These are phyloP conservation scores for Andrena camellia DNA, from an alignment of 2,888 invertebrate species.

Conservation along the genomic window DNA sequence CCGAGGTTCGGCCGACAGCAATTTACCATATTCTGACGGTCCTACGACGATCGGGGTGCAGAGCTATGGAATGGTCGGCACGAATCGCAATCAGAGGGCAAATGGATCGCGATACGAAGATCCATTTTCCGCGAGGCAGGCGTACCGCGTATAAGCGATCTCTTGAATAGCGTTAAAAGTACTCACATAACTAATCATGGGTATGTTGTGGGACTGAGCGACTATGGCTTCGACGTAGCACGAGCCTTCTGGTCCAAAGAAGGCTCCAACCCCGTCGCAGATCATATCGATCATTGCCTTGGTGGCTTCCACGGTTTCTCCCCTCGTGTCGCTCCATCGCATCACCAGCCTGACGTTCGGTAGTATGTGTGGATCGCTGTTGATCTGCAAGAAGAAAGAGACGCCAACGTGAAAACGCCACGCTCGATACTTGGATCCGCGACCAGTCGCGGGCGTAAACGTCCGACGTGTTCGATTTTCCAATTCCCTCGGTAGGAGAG, in stretches of 20 bases:
- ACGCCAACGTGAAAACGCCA: not conserved
- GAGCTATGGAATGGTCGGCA: too few species aligned
- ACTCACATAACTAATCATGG: conserved; percentile 99
- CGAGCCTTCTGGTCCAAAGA: conserved; percentile 97
- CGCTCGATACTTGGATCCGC: not conserved
- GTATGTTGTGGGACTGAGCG: conserved; percentile 96
- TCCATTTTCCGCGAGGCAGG: conserved; percentile 8
- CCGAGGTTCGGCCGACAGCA: not conserved
- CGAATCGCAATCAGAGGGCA: not conserved
- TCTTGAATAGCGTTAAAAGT: conserved; percentile 18
- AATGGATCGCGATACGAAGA: not conserved
- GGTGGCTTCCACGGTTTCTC: conserved; percentile 94
- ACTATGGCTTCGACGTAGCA: conserved; percentile 98
- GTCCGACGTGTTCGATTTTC: not conserved
- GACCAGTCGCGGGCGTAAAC: not conserved
- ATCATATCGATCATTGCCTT: conserved; percentile 95
- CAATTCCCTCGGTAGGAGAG: not conserved
- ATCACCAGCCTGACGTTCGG: conserved; percentile 91
- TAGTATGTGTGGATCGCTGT: conserved; percentile 89
- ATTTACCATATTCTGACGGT: not conserved
- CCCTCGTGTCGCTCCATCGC: conserved; percentile 94
- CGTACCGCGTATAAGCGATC: not conserved
- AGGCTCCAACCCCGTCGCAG: conserved; percentile 94
- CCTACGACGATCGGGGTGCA: not conserved
- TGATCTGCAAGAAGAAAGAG: conserved; percentile 87